phyloP scores from a whole-genome alignment of 1,140 invertebrate genomes.

The Teleogryllus occipitalis region DNA sequence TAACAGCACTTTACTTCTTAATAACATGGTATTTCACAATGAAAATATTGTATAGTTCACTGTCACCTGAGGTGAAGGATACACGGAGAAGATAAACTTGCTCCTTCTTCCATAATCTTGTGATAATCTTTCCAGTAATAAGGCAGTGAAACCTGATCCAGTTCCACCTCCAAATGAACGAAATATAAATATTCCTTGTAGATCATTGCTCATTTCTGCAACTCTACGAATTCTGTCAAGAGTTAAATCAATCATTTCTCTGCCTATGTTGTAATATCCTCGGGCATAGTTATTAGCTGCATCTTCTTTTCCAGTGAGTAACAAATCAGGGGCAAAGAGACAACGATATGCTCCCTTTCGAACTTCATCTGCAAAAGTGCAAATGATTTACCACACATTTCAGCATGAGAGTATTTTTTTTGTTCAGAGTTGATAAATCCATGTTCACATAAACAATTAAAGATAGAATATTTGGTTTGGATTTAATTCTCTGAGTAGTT shows the following conservation, averaged over 20 bases:
- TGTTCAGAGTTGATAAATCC: too few relatives aligned
- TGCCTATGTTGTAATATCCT: slow-evolving; percentile 56
- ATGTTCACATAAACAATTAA: too few relatives aligned
- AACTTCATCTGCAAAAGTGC: slow-evolving; percentile 44
- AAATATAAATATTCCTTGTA: slow-evolving; percentile 53
- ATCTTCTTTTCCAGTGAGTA: slow-evolving; percentile 58
- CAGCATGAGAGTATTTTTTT: too few relatives aligned
- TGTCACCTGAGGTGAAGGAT: slow-evolving; percentile 60
- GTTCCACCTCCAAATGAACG: slow-evolving; percentile 54
- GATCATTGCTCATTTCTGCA: slow-evolving; percentile 38
- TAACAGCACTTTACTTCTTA: too few relatives aligned
- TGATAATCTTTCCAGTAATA: slow-evolving; percentile 60
- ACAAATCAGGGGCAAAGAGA: slow-evolving; percentile 50
- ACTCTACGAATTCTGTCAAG: slow-evolving; percentile 40
- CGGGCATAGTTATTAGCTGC: slow-evolving; percentile 54
- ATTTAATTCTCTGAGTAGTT: too few relatives aligned
- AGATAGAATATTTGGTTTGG: too few relatives aligned
- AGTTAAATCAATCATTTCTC: slow-evolving; percentile 51
- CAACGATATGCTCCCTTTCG: slow-evolving; percentile 51
- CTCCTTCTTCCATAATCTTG: slow-evolving; percentile 63
- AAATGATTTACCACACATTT: too few relatives aligned
- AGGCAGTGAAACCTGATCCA: slow-evolving; percentile 62
- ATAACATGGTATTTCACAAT: too few relatives aligned
- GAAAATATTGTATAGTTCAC: too few relatives aligned
- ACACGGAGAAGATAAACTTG: slow-evolving; percentile 68